These are phyloP conservation scores for Neostethus bicornis DNA, from an alignment of 2,797 vertebrate species.

Conservation along the genomic window DNA sequence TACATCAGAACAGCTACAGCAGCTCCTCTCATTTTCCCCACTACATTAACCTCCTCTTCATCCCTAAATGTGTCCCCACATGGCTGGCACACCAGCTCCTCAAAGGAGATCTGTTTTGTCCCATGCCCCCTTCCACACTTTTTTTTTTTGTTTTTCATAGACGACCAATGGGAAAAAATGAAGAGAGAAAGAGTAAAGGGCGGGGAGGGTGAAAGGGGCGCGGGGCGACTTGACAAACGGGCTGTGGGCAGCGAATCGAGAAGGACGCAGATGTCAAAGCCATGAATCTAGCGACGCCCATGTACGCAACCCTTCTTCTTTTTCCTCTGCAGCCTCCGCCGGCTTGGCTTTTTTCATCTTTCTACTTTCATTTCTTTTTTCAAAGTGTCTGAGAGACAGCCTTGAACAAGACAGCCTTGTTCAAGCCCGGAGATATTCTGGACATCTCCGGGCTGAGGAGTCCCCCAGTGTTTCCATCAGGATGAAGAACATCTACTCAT, in stretches of 20 bases:
- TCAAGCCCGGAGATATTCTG: too few species aligned
- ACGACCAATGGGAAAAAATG: constrained; percentile 72
- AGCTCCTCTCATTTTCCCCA: constrained; percentile 63
- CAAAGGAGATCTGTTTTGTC: constrained; percentile 77
- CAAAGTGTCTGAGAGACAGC: constrained; percentile 20
- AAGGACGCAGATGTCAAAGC: constrained; percentile 98
- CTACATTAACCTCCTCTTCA: constrained; percentile 76
- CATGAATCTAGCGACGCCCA: constrained; percentile 82
- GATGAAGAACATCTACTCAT: too few species aligned
- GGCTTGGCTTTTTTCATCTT: constrained; percentile 14
- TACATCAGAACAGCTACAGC: constrained; percentile 60
- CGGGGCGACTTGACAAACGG: constrained; percentile 82
- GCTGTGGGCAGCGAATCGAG: constrained; percentile 89
- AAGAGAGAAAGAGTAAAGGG: constrained; percentile 45
- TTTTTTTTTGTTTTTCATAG: constrained; percentile 44
- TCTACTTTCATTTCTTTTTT: constrained; percentile 38
- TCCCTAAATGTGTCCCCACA: constrained; percentile 72
- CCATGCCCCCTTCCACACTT: constrained; percentile 21
- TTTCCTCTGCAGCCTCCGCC: constrained; percentile 1
- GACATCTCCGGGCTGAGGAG: too few species aligned
- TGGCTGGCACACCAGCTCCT: constrained; percentile 73
- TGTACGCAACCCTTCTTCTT: constrained; percentile 20
- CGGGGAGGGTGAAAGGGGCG: neutral
- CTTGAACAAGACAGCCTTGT: too few species aligned
- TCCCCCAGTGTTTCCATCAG: too few species aligned